These are phyloP conservation scores for Pachyseris speciosa DNA, from an alignment of 64 coral and sea anemone species.

Conservation along the genomic window DNA sequence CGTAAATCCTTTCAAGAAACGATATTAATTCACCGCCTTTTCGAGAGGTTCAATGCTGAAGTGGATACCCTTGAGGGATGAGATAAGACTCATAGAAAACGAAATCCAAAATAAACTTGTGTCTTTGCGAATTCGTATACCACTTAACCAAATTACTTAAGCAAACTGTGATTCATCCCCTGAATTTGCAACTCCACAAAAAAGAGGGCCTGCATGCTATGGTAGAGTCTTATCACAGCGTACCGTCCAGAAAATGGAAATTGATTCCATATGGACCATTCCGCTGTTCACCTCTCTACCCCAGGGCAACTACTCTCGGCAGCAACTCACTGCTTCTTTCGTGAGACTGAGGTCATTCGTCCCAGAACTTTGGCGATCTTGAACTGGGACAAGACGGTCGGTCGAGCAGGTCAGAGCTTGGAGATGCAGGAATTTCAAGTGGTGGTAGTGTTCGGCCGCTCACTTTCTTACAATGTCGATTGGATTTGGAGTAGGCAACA, in stretches of 20 bases:
- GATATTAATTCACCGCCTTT: background rate
- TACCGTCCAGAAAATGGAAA: background rate
- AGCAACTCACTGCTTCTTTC: background rate
- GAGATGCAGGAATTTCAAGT: conserved; percentile 32
- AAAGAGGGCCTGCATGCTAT: background rate
- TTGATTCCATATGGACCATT: background rate
- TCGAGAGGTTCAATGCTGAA: background rate
- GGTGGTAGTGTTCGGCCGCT: conserved; percentile 73
- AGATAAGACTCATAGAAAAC: too few species aligned
- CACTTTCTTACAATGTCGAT: conserved; percentile 50
- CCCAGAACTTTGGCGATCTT: conserved; percentile 72
- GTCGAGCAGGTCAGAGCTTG: background rate
- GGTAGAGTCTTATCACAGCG: background rate
- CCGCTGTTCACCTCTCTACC: background rate
- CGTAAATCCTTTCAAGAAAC: background rate
- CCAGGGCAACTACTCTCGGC: background rate
- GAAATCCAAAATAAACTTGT: too few species aligned
- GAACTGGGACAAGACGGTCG: conserved; percentile 53
- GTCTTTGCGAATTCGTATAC: too few species aligned
- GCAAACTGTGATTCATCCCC: too few species aligned
- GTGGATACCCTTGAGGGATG: background rate
- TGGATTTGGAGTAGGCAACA: conserved; percentile 33
- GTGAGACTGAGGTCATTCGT: conserved; percentile 42
- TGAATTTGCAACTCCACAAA: too few species aligned
- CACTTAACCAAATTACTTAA: too few species aligned